Conservation (phyloP, 2,113 vertebrate genomes). For the Sander vitreus region DNA sequence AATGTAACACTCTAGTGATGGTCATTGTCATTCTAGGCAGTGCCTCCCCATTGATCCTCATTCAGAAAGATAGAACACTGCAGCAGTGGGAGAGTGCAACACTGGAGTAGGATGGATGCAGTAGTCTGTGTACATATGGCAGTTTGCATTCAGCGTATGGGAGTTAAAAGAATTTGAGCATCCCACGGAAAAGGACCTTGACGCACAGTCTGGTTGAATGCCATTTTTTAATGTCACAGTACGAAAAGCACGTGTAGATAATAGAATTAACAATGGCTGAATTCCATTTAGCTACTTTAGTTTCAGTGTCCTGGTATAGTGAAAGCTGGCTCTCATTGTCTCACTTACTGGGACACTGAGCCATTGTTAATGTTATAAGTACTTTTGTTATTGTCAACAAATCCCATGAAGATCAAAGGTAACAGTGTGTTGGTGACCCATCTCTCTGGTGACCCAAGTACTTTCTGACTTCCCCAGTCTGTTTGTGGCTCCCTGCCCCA, state of each 20-base stretch:
- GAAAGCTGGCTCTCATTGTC: neutral
- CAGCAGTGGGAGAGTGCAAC: constrained; percentile 68
- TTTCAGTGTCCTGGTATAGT: neutral
- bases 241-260: neutral
- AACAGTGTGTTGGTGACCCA: neutral
- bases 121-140: constrained; percentile 16
- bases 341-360: neutral
- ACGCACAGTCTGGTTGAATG: no score
- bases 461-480: neutral
- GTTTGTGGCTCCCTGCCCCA: neutral
- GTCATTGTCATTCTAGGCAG: constrained; percentile 76
- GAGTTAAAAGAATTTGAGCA: neutral
- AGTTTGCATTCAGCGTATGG: neutral
- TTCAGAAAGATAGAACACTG: constrained; percentile 77
- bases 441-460: no score
- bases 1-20: constrained; percentile 6
- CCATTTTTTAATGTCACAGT: neutral
- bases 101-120: constrained; percentile 42
- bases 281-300: neutral
- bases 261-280: neutral
- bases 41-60: constrained; percentile 77
- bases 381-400: neutral
- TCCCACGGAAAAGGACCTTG: neutral
- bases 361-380: neutral
- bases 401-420: neutral